These are phyloP conservation scores for Ginglymostoma cirratum DNA, from an alignment of 2,113 vertebrate species.

Conservation along the genomic window DNA sequence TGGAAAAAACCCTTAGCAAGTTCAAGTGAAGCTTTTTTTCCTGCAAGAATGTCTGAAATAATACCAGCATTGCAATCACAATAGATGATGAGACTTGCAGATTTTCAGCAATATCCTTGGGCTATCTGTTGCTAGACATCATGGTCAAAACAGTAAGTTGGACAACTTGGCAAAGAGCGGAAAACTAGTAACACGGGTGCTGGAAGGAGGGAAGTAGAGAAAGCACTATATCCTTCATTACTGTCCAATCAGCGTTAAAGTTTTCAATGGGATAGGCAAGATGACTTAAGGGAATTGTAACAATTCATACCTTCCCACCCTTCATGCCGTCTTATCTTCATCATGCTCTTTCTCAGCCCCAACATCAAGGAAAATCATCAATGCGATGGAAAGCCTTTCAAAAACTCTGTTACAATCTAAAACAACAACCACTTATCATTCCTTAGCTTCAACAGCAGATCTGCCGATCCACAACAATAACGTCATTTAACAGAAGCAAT, in stretches of 20 bases:
- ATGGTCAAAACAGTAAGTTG: not conserved
- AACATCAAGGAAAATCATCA: not conserved
- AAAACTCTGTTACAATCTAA: not conserved
- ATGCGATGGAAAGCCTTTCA: not conserved
- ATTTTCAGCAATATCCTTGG: not conserved
- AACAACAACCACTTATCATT: not conserved
- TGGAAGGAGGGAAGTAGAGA: not conserved
- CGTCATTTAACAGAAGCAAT: not conserved
- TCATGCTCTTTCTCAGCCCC: not conserved
- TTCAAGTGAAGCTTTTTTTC: not conserved
- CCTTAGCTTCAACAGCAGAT: not conserved
- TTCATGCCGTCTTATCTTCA: not conserved
- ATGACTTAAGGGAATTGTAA: not conserved
- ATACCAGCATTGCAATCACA: not conserved
- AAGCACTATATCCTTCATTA: not conserved
- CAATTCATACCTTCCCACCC: not conserved
- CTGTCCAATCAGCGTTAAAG: not conserved
- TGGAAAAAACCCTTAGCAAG: not conserved
- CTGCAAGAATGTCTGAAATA: not conserved
- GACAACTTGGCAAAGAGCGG: not conserved
- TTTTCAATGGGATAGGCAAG: not conserved
- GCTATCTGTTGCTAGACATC: not conserved
- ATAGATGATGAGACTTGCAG: not conserved
- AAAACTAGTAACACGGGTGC: not conserved
- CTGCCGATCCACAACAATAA: not conserved